These are phyloP conservation scores for Eurosta solidaginis DNA, from an alignment of 1,140 invertebrate genomes.

Conservation along the genomic window DNA sequence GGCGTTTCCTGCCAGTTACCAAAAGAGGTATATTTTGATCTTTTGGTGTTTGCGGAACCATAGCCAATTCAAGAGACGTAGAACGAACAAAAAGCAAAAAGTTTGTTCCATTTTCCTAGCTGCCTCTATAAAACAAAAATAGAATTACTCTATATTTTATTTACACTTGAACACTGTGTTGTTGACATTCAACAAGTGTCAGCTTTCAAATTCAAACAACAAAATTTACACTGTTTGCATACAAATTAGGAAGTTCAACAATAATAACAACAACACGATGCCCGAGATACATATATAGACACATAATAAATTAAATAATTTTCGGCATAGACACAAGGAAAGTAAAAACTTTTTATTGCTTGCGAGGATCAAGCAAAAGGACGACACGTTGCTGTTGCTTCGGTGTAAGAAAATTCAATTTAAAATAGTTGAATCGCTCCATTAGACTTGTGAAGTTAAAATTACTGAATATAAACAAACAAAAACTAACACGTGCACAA, in stretches of 20 bases:
- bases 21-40: too few relatives aligned
- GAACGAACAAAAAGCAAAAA: too few relatives aligned
- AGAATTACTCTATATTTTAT: too few relatives aligned
- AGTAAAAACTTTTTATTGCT: too few relatives aligned
- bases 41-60: too few relatives aligned
- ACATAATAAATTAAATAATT: too few relatives aligned
- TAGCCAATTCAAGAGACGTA: too few relatives aligned
- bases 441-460: neutral
- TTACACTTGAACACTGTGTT: neutral
- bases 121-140: too few relatives aligned
- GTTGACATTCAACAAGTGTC: constrained; percentile 1
- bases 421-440: neutral
- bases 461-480: neutral
- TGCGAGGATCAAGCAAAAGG: neutral
- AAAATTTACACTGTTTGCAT: neutral
- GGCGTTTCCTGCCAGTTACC: too few relatives aligned
- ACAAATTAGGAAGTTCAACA: neutral
- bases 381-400: neutral
- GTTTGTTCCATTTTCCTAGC: too few relatives aligned
- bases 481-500: neutral
- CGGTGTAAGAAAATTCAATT: neutral
- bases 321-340: too few relatives aligned
- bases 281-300: neutral
- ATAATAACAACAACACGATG: neutral
- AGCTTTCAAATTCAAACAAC: constrained; percentile 15